These are phyloP conservation scores for Sander lucioperca DNA, from an alignment of 2,113 vertebrate genomes.

Conservation along the genomic window DNA sequence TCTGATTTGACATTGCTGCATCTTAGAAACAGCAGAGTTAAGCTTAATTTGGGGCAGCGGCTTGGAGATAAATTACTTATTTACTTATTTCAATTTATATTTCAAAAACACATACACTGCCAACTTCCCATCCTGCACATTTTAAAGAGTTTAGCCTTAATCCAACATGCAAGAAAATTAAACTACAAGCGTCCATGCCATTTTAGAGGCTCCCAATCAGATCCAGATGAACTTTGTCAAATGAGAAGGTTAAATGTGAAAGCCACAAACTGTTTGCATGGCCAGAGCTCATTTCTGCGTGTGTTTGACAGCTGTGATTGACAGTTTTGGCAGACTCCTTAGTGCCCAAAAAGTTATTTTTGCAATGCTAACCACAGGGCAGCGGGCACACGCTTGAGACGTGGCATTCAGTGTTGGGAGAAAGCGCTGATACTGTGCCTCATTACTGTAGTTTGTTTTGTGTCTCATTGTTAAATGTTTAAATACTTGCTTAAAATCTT, in stretches of 20 bases:
- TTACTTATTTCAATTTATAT: background rate
- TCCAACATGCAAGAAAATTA: background rate
- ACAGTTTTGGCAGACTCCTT: conserved; percentile 14
- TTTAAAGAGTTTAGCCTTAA: background rate
- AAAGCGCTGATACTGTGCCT: background rate
- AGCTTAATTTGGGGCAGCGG: background rate
- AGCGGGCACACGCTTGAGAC: background rate
- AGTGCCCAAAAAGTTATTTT: background rate
- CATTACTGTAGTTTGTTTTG: conserved; percentile 20
- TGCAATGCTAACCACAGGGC: background rate
- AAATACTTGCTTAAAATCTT: conserved; percentile 1
- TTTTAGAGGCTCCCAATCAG: conserved; percentile 4
- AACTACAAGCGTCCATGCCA: background rate
- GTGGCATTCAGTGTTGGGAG: conserved; percentile 5
- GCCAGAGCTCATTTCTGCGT: background rate
- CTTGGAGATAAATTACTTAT: background rate
- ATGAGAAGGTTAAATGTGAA: conserved; percentile 27
- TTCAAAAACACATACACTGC: background rate
- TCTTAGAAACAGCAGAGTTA: background rate
- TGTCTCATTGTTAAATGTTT: conserved; percentile 12
- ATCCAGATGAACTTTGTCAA: conserved; percentile 1
- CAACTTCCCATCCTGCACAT: no score
- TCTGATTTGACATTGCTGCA: conserved; percentile 46
- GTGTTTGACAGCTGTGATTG: conserved; percentile 5
- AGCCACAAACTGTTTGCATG: conserved; percentile 11